Conservation (phyloP, 2,888 invertebrate species). For the Acrobasis repandana region DNA sequence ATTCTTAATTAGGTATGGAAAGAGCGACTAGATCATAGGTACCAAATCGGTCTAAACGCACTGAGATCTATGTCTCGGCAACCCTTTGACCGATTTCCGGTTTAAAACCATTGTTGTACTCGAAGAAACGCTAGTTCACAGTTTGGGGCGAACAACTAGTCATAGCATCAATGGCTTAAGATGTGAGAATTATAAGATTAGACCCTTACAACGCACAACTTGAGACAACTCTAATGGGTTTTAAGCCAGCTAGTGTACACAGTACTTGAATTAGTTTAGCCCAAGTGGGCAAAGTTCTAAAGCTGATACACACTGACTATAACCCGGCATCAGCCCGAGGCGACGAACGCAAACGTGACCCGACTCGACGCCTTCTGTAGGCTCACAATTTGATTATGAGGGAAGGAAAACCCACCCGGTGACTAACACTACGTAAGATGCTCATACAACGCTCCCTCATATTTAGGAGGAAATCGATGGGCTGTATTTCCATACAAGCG, state of each 20-base stretch:
- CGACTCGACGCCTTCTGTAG: slow-evolving; percentile 34
- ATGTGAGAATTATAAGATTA: background rate
- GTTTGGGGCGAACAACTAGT: too few relatives aligned
- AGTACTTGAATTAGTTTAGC: slow-evolving; percentile 24
- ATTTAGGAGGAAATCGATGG: too few relatives aligned
- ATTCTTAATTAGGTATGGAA: too few relatives aligned
- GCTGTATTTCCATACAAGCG: too few relatives aligned
- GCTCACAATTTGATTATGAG: slow-evolving; percentile 39
- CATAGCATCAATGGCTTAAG: background rate
- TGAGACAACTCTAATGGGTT: background rate
- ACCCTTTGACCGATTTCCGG: too few relatives aligned
- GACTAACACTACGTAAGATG: background rate
- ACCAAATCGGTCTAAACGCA: too few relatives aligned
- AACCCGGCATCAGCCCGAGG: slow-evolving; percentile 35
- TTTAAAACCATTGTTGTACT: too few relatives aligned
- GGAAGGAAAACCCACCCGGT: slow-evolving; percentile 9
- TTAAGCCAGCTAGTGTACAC: slow-evolving; percentile 1
- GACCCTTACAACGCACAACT: background rate
- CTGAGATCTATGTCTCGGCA: too few relatives aligned
- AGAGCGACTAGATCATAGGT: too few relatives aligned
- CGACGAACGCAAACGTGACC: slow-evolving; percentile 39
- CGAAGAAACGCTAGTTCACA: too few relatives aligned
- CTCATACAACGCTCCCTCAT: background rate
- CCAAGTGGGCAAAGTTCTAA: slow-evolving; percentile 34
- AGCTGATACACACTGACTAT: slow-evolving; percentile 30